Evolutionary conservation across 1,140 invertebrate species (phyloP).

Genomic region (Augochlora pura): DNA sequence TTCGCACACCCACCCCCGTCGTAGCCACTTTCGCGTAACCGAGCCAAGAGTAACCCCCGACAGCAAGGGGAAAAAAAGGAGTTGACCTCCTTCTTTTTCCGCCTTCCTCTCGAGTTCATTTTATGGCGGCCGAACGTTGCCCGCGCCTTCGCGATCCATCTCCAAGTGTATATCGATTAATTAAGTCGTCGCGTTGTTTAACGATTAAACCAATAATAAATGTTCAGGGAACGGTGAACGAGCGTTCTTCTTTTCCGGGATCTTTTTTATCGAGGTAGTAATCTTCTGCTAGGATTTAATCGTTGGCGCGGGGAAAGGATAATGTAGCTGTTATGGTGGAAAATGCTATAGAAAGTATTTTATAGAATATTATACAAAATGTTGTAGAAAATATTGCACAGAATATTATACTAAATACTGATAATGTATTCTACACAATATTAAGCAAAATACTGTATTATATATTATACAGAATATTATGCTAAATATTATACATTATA

Average conservation of each 20-base stretch:
- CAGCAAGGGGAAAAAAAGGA: neutral
- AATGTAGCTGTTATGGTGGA: too few species aligned
- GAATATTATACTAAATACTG: too few species aligned
- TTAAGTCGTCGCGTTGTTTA: conserved; percentile 1
- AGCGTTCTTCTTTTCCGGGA: neutral
- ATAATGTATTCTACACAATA: too few species aligned
- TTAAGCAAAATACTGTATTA: too few species aligned
- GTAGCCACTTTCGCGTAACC: neutral
- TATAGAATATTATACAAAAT: too few species aligned
- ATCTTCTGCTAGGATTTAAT: neutral
- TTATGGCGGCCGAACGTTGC: neutral
- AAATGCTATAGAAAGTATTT: too few species aligned
- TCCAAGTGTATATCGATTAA: conserved; percentile 30
- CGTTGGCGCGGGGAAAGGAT: too few species aligned
- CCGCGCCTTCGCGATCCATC: too few species aligned
- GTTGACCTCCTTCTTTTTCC: conserved; percentile 3
- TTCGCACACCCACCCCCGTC: neutral
- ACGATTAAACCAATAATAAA: neutral
- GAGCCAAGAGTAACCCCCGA: neutral
- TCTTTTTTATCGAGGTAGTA: neutral
- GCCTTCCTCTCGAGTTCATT: neutral
- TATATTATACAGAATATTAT: too few species aligned
- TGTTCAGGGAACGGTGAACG: neutral
- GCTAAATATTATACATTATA: too few species aligned
- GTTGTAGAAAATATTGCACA: too few species aligned